These are phyloP conservation scores for Deilephila porcellus DNA, from an alignment of 2,888 invertebrate genomes.

Conservation along the genomic window DNA sequence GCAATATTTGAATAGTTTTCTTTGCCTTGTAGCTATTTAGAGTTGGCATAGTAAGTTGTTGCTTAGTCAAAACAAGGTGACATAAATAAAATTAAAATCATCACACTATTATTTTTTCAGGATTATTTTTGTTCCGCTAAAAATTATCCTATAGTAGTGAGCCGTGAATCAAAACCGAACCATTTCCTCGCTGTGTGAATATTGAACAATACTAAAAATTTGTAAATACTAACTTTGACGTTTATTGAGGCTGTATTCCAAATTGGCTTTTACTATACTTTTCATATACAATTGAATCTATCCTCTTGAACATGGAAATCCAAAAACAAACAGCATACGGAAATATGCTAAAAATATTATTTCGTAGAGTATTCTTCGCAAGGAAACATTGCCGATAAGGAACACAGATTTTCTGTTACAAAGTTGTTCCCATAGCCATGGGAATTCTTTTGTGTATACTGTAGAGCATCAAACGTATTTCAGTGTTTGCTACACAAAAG, in stretches of 20 bases:
- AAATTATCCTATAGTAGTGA: no score
- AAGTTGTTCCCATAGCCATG: constrained; percentile 10
- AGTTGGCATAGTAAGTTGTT: no score
- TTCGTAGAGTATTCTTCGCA: neutral
- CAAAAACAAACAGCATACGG: neutral
- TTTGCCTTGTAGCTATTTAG: no score
- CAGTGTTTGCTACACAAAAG: constrained; percentile 38
- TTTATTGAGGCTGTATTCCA: no score
- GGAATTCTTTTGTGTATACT: constrained; percentile 10
- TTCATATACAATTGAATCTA: no score
- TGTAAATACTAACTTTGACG: no score
- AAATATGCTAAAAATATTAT: neutral
- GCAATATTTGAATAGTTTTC: neutral
- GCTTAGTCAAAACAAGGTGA: neutral
- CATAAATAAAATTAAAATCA: no score
- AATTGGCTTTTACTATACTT: no score
- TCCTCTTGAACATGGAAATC: neutral
- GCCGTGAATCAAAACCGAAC: neutral
- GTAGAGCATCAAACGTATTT: constrained; percentile 37
- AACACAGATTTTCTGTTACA: constrained; percentile 10
- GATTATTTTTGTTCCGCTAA: no score
- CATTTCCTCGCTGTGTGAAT: no score
- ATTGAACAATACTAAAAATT: neutral
- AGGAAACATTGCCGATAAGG: constrained; percentile 19
- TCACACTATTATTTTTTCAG: no score